These are phyloP conservation scores for Otolemur crassicaudatus DNA, from an alignment of 2,797 vertebrate species.

Conservation along the genomic window DNA sequence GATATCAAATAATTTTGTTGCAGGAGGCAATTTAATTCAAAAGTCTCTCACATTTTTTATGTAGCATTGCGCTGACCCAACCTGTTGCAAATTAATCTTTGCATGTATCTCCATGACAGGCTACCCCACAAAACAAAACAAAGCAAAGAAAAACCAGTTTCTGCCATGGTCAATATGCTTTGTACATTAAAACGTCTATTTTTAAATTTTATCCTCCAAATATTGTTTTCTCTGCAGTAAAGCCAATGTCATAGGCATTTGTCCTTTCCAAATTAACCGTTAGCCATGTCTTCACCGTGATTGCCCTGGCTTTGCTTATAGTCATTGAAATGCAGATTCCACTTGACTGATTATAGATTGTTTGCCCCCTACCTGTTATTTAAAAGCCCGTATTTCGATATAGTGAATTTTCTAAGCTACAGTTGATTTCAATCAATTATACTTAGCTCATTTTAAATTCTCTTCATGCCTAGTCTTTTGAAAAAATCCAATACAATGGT, in stretches of 20 bases:
- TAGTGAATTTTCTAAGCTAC: constrained; percentile 50
- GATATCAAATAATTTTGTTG: not conserved
- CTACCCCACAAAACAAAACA: not conserved
- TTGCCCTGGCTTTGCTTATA: constrained; percentile 65
- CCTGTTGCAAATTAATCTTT: constrained; percentile 21
- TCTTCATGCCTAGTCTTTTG: constrained; percentile 23
- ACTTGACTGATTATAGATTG: constrained; percentile 65
- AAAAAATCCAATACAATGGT: constrained; percentile 62
- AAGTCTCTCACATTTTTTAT: not conserved
- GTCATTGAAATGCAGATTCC: constrained; percentile 66
- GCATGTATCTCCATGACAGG: not conserved
- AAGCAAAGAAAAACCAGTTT: not conserved
- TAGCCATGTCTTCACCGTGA: not conserved
- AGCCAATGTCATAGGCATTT: constrained; percentile 1
- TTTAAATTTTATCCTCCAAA: constrained; percentile 20
- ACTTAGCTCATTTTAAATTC: constrained; percentile 72
- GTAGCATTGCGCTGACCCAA: not conserved
- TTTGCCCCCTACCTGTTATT: constrained; percentile 65
- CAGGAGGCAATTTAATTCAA: not conserved
- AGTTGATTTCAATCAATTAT: constrained; percentile 67
- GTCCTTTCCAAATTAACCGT: not conserved
- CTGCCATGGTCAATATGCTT: not conserved
- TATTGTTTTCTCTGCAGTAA: not conserved
- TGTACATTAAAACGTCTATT: not conserved
- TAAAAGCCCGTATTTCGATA: constrained; percentile 73